Evolutionary conservation across 2,888 invertebrate species (phyloP).

Genomic region (Chouioia cunea): DNA sequence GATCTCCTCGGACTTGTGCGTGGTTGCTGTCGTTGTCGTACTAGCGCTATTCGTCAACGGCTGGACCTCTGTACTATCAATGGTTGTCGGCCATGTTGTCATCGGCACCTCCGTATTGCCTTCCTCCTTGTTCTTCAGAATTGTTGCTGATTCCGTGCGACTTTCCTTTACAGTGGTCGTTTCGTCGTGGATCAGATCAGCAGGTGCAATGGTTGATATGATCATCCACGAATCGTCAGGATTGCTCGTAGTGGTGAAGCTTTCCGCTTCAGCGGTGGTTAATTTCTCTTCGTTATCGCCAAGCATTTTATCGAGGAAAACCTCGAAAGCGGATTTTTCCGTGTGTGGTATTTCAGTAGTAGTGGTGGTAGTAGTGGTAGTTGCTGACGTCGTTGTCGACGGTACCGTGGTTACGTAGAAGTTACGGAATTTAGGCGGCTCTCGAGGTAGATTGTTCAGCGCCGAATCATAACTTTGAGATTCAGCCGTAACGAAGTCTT

Average conservation of each 20-base stretch:
- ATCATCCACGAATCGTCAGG: conserved; percentile 50
- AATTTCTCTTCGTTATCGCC: conserved; percentile 48
- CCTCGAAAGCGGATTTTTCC: conserved; percentile 52
- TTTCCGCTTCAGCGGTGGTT: conserved; percentile 12
- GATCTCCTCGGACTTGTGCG: conserved; percentile 65
- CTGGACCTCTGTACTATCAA: conserved; percentile 6
- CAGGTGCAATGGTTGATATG: conserved; percentile 1
- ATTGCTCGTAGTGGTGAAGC: conserved; percentile 10
- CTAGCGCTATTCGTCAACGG: neutral
- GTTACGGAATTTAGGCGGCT: conserved; percentile 45
- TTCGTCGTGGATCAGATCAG: conserved; percentile 4
- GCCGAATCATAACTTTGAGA: conserved; percentile 78
- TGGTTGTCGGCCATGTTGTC: neutral
- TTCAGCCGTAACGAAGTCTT: conserved; percentile 83
- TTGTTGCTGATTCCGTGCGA: conserved; percentile 44
- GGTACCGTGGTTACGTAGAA: conserved; percentile 41
- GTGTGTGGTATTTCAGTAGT: conserved; percentile 23
- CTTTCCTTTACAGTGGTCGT: conserved; percentile 30
- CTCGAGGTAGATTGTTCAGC: conserved; percentile 58
- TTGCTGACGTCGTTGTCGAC: conserved; percentile 21
- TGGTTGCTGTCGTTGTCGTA: conserved; percentile 64
- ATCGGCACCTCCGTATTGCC: conserved; percentile 29
- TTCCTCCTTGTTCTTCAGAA: conserved; percentile 18
- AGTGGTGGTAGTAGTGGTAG: conserved; percentile 26
- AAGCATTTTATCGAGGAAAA: conserved; percentile 57